phyloP scores from a whole-genome alignment of 1,140 invertebrate genomes.

The Bombus waltoni region DNA sequence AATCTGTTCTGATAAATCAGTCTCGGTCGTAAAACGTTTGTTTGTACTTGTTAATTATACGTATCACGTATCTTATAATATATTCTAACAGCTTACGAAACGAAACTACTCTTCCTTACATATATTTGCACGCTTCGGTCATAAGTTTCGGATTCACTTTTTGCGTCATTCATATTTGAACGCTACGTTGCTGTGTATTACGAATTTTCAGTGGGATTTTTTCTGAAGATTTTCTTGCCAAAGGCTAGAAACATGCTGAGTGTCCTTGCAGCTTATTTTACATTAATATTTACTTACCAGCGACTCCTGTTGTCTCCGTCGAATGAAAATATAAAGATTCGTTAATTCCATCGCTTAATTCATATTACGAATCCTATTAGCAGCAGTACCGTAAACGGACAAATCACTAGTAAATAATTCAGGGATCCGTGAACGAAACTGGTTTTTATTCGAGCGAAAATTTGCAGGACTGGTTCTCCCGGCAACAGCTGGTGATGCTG shows the following conservation, averaged over 20 bases:
- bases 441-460: conserved; percentile 21
- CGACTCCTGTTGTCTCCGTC: background rate
- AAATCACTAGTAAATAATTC: background rate
- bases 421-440: background rate
- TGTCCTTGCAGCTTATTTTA: too few relatives aligned
- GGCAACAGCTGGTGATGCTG: conserved; percentile 97
- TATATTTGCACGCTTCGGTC: too few relatives aligned
- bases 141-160: background rate
- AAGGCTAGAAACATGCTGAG: background rate
- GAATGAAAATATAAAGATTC: background rate
- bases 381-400: background rate
- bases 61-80: background rate
- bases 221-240: background rate
- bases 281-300: too few relatives aligned
- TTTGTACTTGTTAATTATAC: background rate
- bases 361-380: background rate
- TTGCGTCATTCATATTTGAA: background rate
- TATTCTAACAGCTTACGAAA: background rate
- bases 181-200: background rate
- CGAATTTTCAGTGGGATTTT: background rate
- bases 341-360: background rate
- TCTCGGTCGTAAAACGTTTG: too few relatives aligned
- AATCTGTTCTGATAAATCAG: background rate
- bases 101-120: background rate
- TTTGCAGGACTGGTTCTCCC: conserved; percentile 98